Percentiles rank a stretch among this genome's conserved stretches.
Conservation (phyloP, 2,888 invertebrate species). For the Notodonta dromedarius region DNA sequence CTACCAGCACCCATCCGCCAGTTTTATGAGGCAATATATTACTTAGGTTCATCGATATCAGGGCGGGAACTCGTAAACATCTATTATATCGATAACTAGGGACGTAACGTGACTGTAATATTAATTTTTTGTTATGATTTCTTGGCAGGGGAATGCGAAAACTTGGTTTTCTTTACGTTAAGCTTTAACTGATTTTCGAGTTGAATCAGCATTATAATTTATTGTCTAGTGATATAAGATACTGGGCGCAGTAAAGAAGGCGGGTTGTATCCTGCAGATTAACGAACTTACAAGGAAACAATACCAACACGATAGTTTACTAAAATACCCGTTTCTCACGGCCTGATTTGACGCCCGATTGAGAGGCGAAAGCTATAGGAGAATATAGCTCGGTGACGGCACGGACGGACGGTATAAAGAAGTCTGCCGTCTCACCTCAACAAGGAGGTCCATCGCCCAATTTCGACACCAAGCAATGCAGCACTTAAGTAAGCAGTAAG, state of each 20-base stretch:
- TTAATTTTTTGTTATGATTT: neutral
- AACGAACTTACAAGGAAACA: too few relatives aligned
- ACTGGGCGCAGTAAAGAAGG: too few relatives aligned
- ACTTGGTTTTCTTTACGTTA: neutral
- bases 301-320: too few relatives aligned
- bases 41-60: neutral
- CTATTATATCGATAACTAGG: neutral
- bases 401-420: too few relatives aligned
- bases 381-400: too few relatives aligned
- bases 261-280: too few relatives aligned
- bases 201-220: too few relatives aligned
- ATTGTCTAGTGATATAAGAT: too few relatives aligned
- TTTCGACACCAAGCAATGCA: neutral
- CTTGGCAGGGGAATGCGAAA: neutral
- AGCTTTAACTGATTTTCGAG: neutral
- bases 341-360: too few relatives aligned
- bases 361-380: too few relatives aligned
- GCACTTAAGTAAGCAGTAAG: conserved; percentile 1
- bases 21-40: neutral
- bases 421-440: too few relatives aligned
- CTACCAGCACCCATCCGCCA: neutral
- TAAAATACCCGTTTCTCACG: too few relatives aligned
- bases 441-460: neutral
- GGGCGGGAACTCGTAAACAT: neutral
- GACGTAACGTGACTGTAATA: conserved; percentile 6